Evolutionary conservation across 2,113 vertebrate genomes (phyloP).

Genomic region (Lutjanus erythropterus): DNA sequence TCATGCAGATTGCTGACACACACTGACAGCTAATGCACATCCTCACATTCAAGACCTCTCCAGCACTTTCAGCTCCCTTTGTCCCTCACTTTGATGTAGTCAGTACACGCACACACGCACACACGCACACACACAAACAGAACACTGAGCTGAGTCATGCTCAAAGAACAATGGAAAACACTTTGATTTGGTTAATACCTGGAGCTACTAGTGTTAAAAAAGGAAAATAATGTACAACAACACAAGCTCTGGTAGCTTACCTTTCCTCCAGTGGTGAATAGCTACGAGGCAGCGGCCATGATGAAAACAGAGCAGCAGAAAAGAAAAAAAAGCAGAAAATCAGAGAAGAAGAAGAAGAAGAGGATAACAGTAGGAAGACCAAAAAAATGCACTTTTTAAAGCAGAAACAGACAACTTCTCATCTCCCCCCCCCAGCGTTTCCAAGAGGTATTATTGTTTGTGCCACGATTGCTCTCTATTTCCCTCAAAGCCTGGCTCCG

Average conservation of each 20-base stretch:
- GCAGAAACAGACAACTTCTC: too few species aligned
- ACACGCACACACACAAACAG: neutral
- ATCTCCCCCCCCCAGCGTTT: too few species aligned
- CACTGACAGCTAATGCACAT: conserved; percentile 48
- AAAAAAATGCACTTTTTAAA: conserved; percentile 16
- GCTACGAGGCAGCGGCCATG: conserved; percentile 55
- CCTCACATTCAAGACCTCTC: conserved; percentile 1
- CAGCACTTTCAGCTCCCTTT: conserved; percentile 19
- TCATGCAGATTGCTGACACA: conserved; percentile 51
- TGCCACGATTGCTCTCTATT: too few species aligned
- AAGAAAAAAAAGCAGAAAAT: conserved; percentile 38
- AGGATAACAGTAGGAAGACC: conserved; percentile 2
- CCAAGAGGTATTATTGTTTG: too few species aligned
- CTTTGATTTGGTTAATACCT: neutral
- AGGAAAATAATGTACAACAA: neutral
- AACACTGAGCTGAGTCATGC: conserved; percentile 23
- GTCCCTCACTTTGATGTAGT: conserved; percentile 17
- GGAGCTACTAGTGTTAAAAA: neutral
- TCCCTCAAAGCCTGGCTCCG: too few species aligned
- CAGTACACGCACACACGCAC: neutral
- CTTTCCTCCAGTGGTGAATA: conserved; percentile 82
- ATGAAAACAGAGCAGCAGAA: conserved; percentile 50
- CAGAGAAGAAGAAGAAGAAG: conserved; percentile 22
- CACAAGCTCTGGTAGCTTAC: conserved; percentile 69
- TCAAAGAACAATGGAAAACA: neutral